A percentile compares a stretch with the other conserved stretches of the same genome.
Evolutionary conservation across 2,113 vertebrate species (phyloP).

Genomic region (Silurus glanis): DNA sequence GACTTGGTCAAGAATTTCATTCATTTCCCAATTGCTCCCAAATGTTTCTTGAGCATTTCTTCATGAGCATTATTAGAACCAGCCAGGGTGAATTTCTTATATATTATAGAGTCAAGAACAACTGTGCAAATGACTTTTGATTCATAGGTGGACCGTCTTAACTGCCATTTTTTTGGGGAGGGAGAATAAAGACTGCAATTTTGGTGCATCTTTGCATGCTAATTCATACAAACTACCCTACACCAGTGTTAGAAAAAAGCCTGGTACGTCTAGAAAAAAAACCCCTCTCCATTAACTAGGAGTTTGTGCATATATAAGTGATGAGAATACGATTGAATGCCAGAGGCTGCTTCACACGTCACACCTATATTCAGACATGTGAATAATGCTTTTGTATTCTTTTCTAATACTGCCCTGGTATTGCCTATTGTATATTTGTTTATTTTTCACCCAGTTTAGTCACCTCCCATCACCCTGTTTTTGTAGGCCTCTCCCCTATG

Average conservation of each 20-base stretch:
- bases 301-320: background rate
- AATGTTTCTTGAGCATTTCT: background rate
- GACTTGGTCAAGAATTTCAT: conserved; percentile 2
- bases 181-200: background rate
- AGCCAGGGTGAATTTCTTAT: background rate
- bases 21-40: background rate
- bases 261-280: background rate
- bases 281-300: background rate
- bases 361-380: background rate
- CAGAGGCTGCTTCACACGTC: background rate
- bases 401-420: background rate
- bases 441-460: background rate
- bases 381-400: background rate
- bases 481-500: background rate
- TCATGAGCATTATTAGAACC: too few relatives aligned
- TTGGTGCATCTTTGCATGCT: background rate
- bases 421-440: background rate
- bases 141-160: background rate
- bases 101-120: background rate
- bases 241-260: background rate
- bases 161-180: background rate
- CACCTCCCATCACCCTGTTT: background rate
- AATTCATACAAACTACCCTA: background rate
- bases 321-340: background rate
- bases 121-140: too few relatives aligned